A percentile compares a stretch with the other conserved stretches of the same genome.
Evolutionary conservation across 2,797 vertebrate species (phyloP).

Genomic region (Schizopygopsis malacanthus): DNA sequence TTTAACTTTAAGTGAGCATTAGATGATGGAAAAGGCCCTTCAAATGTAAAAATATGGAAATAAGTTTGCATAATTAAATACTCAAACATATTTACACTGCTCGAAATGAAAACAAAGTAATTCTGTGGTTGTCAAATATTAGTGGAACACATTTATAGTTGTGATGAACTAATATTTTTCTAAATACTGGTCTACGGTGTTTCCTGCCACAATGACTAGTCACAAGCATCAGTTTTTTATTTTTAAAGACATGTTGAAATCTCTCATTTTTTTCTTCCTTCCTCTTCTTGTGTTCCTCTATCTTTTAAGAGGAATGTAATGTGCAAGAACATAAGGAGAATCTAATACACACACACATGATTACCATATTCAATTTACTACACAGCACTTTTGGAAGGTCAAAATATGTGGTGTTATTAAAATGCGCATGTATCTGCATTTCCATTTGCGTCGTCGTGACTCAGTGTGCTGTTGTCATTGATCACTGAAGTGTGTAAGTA

Average conservation of each 20-base stretch:
- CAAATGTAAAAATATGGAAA: not conserved
- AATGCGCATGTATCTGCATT: conserved; percentile 67
- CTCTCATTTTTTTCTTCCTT: not conserved
- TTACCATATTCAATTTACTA: conserved; percentile 47
- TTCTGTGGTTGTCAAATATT: not conserved
- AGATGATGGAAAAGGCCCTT: not conserved
- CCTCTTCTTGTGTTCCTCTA: conserved; percentile 10
- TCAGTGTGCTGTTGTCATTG: conserved; percentile 26
- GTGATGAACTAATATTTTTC: not conserved
- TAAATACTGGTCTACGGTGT: not conserved
- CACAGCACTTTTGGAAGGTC: conserved; percentile 38
- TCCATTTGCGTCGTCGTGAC: conserved; percentile 23
- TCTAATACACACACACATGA: conserved; percentile 16
- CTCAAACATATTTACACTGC: not conserved
- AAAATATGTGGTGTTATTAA: conserved; percentile 50
- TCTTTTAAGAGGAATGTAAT: conserved; percentile 13
- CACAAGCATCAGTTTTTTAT: not conserved
- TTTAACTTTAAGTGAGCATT: not conserved
- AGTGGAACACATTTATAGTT: not conserved
- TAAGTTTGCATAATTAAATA: not conserved
- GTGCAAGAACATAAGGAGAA: not conserved
- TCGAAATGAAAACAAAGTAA: not conserved
- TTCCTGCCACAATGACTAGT: not conserved
- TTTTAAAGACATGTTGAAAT: not conserved
- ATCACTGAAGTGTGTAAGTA: conserved; percentile 34